These are phyloP conservation scores for Bambusicola thoracicus DNA, from an alignment of 2,113 vertebrate species.

Conservation along the genomic window DNA sequence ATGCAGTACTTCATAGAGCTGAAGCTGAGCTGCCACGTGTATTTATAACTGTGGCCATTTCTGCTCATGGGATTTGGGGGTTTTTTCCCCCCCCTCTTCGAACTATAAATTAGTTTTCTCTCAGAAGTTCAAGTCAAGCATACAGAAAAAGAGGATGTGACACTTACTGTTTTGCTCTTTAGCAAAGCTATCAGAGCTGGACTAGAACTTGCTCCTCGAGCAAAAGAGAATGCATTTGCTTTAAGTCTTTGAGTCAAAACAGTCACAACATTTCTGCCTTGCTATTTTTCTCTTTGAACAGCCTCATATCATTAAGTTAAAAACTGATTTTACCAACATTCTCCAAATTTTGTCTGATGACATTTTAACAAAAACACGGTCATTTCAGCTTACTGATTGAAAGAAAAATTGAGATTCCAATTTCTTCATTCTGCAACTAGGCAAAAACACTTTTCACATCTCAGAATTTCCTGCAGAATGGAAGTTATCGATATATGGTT, in stretches of 20 bases:
- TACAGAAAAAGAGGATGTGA: neutral
- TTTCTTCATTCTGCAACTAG: neutral
- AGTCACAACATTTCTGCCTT: neutral
- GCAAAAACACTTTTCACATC: neutral
- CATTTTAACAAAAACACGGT: neutral
- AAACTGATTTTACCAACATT: neutral
- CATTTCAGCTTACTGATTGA: neutral
- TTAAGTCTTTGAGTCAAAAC: neutral
- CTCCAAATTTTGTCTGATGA: neutral
- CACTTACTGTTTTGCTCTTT: neutral
- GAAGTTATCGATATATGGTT: neutral
- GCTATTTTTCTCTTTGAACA: neutral
- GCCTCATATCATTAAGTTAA: neutral
- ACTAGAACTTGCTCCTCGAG: neutral
- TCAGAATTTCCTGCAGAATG: neutral
- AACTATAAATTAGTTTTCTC: neutral
- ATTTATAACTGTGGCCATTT: neutral
- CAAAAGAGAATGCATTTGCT: neutral
- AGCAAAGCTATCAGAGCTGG: neutral
- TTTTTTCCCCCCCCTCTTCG: neutral
- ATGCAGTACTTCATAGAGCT: neutral
- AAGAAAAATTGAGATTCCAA: neutral
- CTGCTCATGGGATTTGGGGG: neutral
- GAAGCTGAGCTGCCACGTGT: neutral
- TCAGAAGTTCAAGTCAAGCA: neutral